phyloP scores from a whole-genome alignment of 2,888 invertebrate species.

The Drosophila pseudotalamancana region DNA sequence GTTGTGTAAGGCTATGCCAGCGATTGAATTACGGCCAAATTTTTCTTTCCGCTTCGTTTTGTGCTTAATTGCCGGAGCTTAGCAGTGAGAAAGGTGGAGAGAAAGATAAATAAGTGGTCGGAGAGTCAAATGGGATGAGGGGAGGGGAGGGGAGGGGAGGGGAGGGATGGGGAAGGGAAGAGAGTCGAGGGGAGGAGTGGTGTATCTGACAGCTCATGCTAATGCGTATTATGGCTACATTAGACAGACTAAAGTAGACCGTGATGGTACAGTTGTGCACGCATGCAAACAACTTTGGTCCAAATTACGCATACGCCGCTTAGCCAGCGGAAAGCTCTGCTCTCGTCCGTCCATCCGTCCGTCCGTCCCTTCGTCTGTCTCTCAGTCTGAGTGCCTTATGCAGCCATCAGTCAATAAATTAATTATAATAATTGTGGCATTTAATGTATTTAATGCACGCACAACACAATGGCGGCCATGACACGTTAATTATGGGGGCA shows the following conservation, averaged over 20 bases:
- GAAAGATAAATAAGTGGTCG: no score
- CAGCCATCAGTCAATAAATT: slow-evolving; percentile 76
- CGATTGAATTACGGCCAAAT: slow-evolving; percentile 81
- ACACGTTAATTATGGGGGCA: slow-evolving; percentile 78
- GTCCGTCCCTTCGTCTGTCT: neutral
- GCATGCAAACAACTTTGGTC: slow-evolving; percentile 9
- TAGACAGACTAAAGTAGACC: slow-evolving; percentile 32
- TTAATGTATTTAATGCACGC: slow-evolving; percentile 82
- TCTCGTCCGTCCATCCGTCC: neutral
- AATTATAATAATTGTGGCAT: slow-evolving; percentile 84
- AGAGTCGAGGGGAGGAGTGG: neutral
- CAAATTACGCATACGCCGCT: slow-evolving; percentile 43
- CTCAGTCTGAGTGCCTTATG: neutral
- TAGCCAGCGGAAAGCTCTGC: neutral
- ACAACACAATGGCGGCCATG: slow-evolving; percentile 72
- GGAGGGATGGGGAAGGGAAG: neutral
- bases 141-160: no score
- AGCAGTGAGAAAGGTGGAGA: neutral
- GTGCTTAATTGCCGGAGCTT: slow-evolving; percentile 63
- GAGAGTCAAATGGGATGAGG: no score
- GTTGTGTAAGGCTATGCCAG: slow-evolving; percentile 59
- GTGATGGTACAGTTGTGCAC: slow-evolving; percentile 62
- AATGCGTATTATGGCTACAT: slow-evolving; percentile 38
- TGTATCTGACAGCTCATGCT: slow-evolving; percentile 13
- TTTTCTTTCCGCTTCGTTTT: slow-evolving; percentile 31